These are phyloP conservation scores for Pelosia muscerda DNA, from an alignment of 2,888 invertebrate genomes.

Conservation along the genomic window DNA sequence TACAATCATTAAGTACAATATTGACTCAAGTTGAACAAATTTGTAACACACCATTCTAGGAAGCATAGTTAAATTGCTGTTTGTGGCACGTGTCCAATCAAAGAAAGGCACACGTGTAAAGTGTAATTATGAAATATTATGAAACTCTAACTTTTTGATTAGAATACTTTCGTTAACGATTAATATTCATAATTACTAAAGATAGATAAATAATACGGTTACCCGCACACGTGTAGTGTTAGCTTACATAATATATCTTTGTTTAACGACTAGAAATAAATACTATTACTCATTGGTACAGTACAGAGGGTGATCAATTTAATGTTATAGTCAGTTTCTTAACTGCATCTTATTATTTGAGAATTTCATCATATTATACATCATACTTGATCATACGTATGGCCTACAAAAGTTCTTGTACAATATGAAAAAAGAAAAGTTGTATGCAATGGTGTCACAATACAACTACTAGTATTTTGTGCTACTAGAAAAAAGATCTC, in stretches of 20 bases:
- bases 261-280: not conserved
- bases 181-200: not conserved
- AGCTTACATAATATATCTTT: not conserved
- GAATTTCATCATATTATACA: no score
- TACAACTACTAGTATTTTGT: no score
- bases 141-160: not conserved
- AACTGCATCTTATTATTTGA: not conserved
- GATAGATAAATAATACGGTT: not conserved
- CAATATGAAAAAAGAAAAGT: no score
- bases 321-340: not conserved
- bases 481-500: no score
- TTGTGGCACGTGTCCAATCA: slow-evolving; percentile 5
- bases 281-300: not conserved
- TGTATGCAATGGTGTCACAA: no score
- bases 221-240: not conserved
- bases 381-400: no score
- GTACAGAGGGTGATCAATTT: not conserved
- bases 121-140: not conserved
- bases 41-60: not conserved
- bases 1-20: not conserved
- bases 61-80: not conserved
- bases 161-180: not conserved
- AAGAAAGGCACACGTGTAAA: not conserved
- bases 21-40: not conserved
- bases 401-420: no score